Conservation (phyloP, 1,140 invertebrate species). For the Trichomalopsis sarcophagae region DNA sequence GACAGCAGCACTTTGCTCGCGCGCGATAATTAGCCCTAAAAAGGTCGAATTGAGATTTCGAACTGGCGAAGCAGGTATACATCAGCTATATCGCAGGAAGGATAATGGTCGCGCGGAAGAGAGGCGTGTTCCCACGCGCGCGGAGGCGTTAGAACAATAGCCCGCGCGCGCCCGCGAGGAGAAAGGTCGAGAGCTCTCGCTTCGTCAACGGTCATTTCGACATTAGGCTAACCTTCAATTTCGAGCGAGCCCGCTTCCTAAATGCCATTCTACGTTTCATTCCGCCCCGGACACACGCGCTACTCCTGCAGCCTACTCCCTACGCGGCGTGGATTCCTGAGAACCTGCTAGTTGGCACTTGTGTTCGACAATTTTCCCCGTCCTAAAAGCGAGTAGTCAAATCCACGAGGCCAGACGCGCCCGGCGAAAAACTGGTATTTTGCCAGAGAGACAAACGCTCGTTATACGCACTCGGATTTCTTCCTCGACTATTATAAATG, state of each 20-base stretch:
- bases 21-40: slow-evolving; percentile 14
- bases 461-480: slow-evolving; percentile 50
- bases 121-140: slow-evolving; percentile 61
- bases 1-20: background rate
- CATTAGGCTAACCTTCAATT: slow-evolving; percentile 70
- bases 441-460: slow-evolving; percentile 38
- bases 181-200: slow-evolving; percentile 30
- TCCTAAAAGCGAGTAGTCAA: too few relatives aligned
- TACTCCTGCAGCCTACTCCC: too few relatives aligned
- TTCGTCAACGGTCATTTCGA: slow-evolving; percentile 65
- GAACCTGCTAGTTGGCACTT: slow-evolving; percentile 61
- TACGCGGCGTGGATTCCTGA: slow-evolving; percentile 65
- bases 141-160: slow-evolving; percentile 68
- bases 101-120: background rate
- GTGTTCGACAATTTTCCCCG: background rate
- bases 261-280: slow-evolving; percentile 72
- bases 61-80: background rate
- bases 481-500: slow-evolving; percentile 53
- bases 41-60: slow-evolving; percentile 41
- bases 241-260: slow-evolving; percentile 64
- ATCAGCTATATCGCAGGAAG: background rate
- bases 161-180: background rate
- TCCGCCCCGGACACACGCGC: slow-evolving; percentile 63
- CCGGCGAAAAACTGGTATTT: slow-evolving; percentile 48
- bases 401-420: too few relatives aligned